phyloP scores from a whole-genome alignment of 2,797 vertebrate species.

The Corythornis leucogaster region DNA sequence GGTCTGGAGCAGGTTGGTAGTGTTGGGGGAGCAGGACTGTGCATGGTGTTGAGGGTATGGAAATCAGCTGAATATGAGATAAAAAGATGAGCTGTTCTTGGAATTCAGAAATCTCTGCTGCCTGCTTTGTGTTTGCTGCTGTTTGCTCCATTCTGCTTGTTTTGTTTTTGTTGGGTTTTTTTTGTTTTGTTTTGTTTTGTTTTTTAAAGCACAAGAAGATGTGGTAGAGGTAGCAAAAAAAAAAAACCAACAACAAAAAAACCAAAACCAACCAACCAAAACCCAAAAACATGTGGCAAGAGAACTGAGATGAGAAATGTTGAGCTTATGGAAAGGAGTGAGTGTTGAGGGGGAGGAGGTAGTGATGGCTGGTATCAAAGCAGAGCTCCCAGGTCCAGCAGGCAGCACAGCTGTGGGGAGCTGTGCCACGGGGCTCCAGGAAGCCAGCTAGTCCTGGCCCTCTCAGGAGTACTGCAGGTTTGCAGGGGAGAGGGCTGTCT shows the following conservation, averaged over 20 bases:
- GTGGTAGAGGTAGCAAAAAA: neutral
- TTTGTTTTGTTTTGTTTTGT: neutral
- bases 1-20: neutral
- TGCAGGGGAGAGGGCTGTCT: neutral
- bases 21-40: neutral
- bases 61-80: neutral
- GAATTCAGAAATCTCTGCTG: neutral
- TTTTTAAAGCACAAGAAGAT: neutral
- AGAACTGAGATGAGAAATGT: neutral
- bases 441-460: accelerated
- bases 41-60: neutral
- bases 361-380: neutral
- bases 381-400: accelerated
- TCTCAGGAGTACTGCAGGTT: accelerated
- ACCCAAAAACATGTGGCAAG: neutral
- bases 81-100: neutral
- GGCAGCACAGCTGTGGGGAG: neutral
- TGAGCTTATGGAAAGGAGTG: neutral
- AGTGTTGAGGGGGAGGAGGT: neutral
- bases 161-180: neutral
- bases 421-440: accelerated
- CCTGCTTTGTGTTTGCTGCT: neutral
- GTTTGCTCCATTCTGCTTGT: neutral
- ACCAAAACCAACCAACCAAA: no score
- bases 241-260: no score